A percentile compares a stretch with the other conserved stretches of the same genome.
These are phyloP conservation scores for Coleophora deauratella DNA, from an alignment of 2,888 invertebrate genomes.

Conservation along the genomic window DNA sequence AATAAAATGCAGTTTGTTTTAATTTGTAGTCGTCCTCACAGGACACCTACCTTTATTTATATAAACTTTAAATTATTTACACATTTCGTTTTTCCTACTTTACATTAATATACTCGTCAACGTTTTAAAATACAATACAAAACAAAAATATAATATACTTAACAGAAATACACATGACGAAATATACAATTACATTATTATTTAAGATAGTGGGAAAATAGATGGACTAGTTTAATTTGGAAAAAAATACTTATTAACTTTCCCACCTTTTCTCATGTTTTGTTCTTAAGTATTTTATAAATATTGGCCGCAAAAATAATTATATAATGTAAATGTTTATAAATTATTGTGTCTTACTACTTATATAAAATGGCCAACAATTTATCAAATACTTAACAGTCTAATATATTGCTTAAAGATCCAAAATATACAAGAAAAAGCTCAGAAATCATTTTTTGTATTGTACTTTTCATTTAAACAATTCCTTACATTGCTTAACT, in stretches of 20 bases:
- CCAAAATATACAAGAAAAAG: constrained; percentile 61
- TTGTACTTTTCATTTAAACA: constrained; percentile 51
- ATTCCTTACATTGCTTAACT: constrained; percentile 61
- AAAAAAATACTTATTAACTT: constrained; percentile 49
- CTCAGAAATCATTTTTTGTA: constrained; percentile 35
- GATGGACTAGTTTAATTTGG: constrained; percentile 68
- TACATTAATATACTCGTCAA: constrained; percentile 69
- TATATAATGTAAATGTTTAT: constrained; percentile 35
- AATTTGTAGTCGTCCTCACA: constrained; percentile 56
- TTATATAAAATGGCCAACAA: constrained; percentile 40
- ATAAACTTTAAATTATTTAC: constrained; percentile 73
- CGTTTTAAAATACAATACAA: constrained; percentile 71
- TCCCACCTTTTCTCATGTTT: constrained; percentile 39
- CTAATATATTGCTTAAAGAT: constrained; percentile 68
- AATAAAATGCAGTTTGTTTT: constrained; percentile 7
- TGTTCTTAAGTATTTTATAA: constrained; percentile 56
- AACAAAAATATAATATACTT: constrained; percentile 59
- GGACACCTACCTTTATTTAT: constrained; percentile 62
- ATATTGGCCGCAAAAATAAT: constrained; percentile 47
- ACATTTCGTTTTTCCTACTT: constrained; percentile 68
- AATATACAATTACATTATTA: constrained; percentile 55
- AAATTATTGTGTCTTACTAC: constrained; percentile 45
- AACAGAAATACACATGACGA: constrained; percentile 63
- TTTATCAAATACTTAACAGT: constrained; percentile 63
- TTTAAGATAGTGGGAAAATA: constrained; percentile 52